Conservation (phyloP, 2,113 vertebrate genomes). For the Sylvietta virens region DNA sequence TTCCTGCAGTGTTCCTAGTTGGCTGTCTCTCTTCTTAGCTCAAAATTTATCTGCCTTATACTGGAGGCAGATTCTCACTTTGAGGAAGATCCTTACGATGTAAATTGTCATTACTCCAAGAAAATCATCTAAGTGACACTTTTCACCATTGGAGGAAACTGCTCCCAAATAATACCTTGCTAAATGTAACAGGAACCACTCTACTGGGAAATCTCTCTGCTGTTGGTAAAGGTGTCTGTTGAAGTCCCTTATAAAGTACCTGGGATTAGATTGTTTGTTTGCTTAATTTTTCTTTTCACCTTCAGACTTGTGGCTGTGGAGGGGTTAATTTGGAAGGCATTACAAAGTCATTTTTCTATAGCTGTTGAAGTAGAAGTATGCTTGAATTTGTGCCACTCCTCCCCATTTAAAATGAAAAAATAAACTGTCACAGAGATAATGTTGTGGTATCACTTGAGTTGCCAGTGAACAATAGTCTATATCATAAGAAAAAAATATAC, state of each 20-base stretch:
- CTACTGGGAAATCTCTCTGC: neutral
- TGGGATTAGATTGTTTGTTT: neutral
- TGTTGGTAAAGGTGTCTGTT: neutral
- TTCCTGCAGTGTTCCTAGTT: neutral
- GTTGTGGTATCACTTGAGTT: conserved; percentile 50
- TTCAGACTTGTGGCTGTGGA: neutral
- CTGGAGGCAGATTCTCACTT: neutral
- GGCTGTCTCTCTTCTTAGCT: neutral
- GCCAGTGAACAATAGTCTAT: conserved; percentile 48
- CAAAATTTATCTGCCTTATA: neutral
- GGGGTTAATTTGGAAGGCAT: conserved; percentile 31
- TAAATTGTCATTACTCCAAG: neutral
- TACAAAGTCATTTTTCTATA: neutral
- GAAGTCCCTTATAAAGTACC: neutral
- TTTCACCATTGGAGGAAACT: neutral
- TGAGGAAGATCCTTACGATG: neutral
- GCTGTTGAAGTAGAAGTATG: neutral
- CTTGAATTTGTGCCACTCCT: conserved; percentile 29
- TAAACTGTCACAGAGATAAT: conserved; percentile 57
- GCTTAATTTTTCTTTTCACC: neutral
- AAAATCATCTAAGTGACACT: neutral
- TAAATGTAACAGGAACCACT: neutral
- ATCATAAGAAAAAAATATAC: conserved; percentile 53
- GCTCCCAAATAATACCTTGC: neutral
- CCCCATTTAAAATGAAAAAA: conserved; percentile 18